Conservation (phyloP, 2,113 vertebrate genomes). For the Bostrychus sinensis region DNA sequence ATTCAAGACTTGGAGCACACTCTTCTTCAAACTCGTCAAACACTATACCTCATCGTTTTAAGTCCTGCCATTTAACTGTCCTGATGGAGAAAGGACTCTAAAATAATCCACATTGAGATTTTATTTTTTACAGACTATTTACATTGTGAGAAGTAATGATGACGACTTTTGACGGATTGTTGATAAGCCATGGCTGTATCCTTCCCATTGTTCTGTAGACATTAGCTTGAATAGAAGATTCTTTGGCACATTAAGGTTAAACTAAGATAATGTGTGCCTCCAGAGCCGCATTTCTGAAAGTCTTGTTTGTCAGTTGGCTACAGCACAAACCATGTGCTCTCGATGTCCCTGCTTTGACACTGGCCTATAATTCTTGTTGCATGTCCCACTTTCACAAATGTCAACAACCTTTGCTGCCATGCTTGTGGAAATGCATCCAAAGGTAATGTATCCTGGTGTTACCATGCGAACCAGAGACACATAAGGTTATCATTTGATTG, state of each 20-base stretch:
- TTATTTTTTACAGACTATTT: constrained; percentile 6
- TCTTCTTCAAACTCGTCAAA: not conserved
- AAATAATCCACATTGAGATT: not conserved
- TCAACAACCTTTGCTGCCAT: not conserved
- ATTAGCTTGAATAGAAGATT: not conserved
- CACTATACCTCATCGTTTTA: not conserved
- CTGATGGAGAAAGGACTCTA: not conserved
- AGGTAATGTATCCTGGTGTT: not conserved
- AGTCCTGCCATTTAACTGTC: not conserved
- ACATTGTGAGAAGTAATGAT: not conserved
- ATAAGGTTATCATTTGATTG: too few species aligned
- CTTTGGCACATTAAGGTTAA: constrained; percentile 6
- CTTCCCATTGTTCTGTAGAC: constrained; percentile 3
- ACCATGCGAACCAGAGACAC: too few species aligned
- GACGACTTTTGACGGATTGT: constrained; percentile 2
- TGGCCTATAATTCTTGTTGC: not conserved
- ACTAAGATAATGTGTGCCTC: constrained; percentile 9
- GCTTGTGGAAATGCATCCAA: not conserved
- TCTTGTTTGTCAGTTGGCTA: constrained; percentile 5
- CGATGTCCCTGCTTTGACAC: not conserved
- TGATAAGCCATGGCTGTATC: not conserved
- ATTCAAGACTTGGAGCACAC: not conserved
- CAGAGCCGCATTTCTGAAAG: not conserved
- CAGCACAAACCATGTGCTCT: constrained; percentile 1
- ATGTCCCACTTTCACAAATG: not conserved